Base-by-base conservation (phyloP, 1,140 invertebrate species). In the Drosophila carrolli region DNA sequence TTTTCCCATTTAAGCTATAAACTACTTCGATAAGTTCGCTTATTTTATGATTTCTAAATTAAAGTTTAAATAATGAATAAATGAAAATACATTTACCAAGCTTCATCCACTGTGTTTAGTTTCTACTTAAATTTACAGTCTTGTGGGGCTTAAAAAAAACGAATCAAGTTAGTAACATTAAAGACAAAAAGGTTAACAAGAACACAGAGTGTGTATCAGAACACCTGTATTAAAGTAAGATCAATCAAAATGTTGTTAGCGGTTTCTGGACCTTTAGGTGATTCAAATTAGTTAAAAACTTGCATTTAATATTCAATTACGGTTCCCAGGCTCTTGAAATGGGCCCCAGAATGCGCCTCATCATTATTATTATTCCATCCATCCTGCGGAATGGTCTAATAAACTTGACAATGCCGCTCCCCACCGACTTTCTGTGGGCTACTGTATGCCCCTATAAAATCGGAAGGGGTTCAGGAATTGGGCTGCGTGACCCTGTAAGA, bases 241-340 rank as follows among this genome's bases (percentile, higher is more conserved):
- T 68, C 23, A 68, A 66, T 68, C 65, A 68, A 10, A 46, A 37
- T 10, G 46, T 27, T 8, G 61, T 62, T 66, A 46, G 41, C 27
- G 19, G 8, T 27, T 10, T 35, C 56, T 65, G 0, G 14, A 9
- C 11, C 1, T 40, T 43, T 27, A 35, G 55, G 27, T 63, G 60
- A 13, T 13, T 10, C 9, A 23, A 14, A n/a, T 40, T 11, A 29
- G 16, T 13, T 6, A n/a, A 13, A 50, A 65, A 65, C 37, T 46
- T 35, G 46, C 65, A 67, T 67, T 65, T 67, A 65, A 67, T 67
- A 37, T 67, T 67, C 60, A 68, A 68, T 53, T 68, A 66, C 29
- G 37, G 60, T 16, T 65, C n/a, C 48, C 60, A 65, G 19, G 38
- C 1, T 6, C 37, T 32, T 14, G 16, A 10, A 37, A 43, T 50